Conservation (phyloP, 2,113 vertebrate species). For the Lipophrys pholis region DNA sequence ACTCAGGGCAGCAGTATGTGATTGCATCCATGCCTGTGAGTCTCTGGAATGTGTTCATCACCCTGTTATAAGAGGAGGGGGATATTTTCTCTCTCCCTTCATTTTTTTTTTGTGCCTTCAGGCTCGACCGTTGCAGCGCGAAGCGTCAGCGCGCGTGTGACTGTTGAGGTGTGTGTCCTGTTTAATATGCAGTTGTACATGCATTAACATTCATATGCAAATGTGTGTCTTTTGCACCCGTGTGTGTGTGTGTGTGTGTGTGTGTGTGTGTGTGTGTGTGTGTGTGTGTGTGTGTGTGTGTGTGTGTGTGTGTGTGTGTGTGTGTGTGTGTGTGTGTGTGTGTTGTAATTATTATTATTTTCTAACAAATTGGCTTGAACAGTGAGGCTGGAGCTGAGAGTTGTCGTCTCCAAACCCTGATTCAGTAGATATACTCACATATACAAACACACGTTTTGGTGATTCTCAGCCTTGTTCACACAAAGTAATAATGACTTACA, state of each 20-base stretch:
- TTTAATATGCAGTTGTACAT: slow-evolving; percentile 7
- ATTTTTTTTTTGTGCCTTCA: slow-evolving; percentile 15
- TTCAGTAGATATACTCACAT: background rate
- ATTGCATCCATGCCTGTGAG: slow-evolving; percentile 2
- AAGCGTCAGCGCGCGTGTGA: background rate
- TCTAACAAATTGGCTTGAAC: slow-evolving; percentile 17
- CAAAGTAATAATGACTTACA: too few relatives aligned
- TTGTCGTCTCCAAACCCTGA: slow-evolving; percentile 14
- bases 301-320: background rate
- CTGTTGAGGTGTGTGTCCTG: background rate
- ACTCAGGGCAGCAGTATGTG: slow-evolving; percentile 29
- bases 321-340: background rate
- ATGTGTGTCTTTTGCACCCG: too few relatives aligned
- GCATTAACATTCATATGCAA: background rate
- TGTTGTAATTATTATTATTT: slow-evolving; percentile 26
- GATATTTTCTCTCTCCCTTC: background rate
- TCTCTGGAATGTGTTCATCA: slow-evolving; percentile 59
- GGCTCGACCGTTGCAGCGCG: background rate
- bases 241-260: slow-evolving; percentile 13
- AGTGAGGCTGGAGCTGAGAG: slow-evolving; percentile 22
- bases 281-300: slow-evolving; percentile 3
- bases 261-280: background rate
- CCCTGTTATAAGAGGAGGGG: background rate
- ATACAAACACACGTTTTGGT: background rate
- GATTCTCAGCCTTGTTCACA: too few relatives aligned